Evolutionary conservation across 2,113 vertebrate genomes (phyloP).

Genomic region (Podiceps cristatus): DNA sequence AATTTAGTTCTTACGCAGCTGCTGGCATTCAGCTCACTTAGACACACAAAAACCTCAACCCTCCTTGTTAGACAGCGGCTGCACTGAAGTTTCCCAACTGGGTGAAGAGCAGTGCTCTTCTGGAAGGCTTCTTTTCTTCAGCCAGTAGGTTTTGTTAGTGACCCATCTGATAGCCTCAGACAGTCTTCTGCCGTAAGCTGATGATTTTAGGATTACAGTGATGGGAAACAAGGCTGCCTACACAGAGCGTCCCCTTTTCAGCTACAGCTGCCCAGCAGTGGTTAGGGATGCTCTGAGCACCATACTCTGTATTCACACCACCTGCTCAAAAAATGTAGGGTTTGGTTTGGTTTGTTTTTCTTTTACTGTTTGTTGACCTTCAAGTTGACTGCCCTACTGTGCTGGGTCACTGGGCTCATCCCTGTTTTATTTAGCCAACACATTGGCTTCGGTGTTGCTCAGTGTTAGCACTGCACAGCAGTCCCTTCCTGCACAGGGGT

Average conservation of each 20-base stretch:
- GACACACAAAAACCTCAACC: background rate
- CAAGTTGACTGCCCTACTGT: background rate
- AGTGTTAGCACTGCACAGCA: background rate
- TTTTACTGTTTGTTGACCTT: background rate
- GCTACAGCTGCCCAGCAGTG: background rate
- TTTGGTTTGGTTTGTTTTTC: no score
- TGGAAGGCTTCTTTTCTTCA: background rate
- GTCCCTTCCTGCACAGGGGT: background rate
- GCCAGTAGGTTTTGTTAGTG: background rate
- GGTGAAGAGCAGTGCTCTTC: background rate
- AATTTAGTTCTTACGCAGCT: slow-evolving; percentile 32
- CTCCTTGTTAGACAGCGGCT: background rate
- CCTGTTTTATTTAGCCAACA: background rate
- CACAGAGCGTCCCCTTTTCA: background rate
- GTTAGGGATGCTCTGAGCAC: background rate
- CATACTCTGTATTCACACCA: background rate
- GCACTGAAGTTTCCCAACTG: background rate
- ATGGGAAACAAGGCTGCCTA: background rate
- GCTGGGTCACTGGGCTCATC: background rate
- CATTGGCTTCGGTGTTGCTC: background rate
- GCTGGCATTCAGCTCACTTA: background rate
- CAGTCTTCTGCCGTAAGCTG: background rate
- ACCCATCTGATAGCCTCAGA: background rate
- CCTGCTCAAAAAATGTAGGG: background rate
- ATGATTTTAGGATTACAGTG: background rate